A percentile compares a stretch with the other conserved stretches of the same genome.
phyloP scores from a whole-genome alignment of 2,797 vertebrate species.

The Acrossocheilus wenchowensis region DNA sequence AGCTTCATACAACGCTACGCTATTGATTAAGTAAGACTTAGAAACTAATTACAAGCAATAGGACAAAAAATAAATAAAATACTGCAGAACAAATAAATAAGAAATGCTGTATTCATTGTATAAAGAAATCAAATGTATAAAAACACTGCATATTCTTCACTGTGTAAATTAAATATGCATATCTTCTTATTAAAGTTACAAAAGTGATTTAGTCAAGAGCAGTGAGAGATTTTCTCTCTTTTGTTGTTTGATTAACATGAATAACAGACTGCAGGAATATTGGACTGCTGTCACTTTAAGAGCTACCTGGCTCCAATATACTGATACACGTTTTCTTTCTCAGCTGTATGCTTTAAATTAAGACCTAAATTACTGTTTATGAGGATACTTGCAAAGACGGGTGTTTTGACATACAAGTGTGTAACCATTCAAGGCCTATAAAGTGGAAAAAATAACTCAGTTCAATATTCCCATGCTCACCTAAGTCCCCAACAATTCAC shows the following conservation, averaged over 20 bases:
- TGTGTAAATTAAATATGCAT: not conserved
- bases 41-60: not conserved
- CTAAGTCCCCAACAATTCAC: slow-evolving; percentile 5
- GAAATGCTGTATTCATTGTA: not conserved
- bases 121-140: not conserved
- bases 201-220: not conserved
- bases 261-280: not conserved
- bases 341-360: not conserved
- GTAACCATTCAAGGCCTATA: not conserved
- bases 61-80: not conserved
- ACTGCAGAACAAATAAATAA: not conserved
- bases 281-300: not conserved
- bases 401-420: not conserved
- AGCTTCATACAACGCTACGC: too few species aligned
- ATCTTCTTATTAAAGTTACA: not conserved
- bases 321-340: not conserved
- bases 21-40: not conserved
- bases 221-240: not conserved
- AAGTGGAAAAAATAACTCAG: not conserved
- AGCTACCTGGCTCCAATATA: not conserved
- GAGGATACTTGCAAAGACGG: not conserved
- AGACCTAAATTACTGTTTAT: not conserved
- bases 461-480: too few species aligned
- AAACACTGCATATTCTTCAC: not conserved
- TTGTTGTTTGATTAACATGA: not conserved